Conservation (phyloP, 1,140 invertebrate genomes). For the Cyclargus thomasi region DNA sequence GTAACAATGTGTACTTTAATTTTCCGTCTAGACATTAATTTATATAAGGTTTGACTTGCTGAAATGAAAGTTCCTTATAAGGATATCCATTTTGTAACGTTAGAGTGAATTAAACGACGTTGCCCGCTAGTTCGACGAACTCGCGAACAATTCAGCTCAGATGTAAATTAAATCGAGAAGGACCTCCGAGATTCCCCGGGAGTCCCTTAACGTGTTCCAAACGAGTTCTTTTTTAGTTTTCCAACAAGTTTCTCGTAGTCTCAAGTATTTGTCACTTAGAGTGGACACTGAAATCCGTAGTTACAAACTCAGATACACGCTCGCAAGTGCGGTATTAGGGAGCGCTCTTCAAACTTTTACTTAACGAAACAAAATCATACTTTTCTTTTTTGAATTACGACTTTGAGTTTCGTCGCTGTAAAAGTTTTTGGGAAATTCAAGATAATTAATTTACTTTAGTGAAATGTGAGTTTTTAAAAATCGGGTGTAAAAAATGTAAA, state of each 20-base stretch:
- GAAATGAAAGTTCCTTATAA: slow-evolving; percentile 35
- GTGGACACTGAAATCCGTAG: slow-evolving; percentile 52
- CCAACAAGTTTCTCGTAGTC: slow-evolving; percentile 57
- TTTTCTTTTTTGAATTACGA: neutral
- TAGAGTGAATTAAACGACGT: slow-evolving; percentile 51
- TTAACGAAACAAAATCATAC: slow-evolving; percentile 7
- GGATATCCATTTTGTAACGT: slow-evolving; percentile 51
- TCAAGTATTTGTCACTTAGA: slow-evolving; percentile 57
- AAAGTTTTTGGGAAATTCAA: neutral
- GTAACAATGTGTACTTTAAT: slow-evolving; percentile 28
- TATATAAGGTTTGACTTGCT: slow-evolving; percentile 28
- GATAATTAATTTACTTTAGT: neutral
- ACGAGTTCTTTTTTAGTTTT: slow-evolving; percentile 64
- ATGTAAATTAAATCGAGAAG: slow-evolving; percentile 67
- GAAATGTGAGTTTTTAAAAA: neutral
- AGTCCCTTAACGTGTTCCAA: slow-evolving; percentile 50
- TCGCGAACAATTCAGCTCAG: slow-evolving; percentile 51
- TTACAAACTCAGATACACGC: slow-evolving; percentile 34
- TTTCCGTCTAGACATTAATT: slow-evolving; percentile 38
- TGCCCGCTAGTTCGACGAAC: slow-evolving; percentile 49
- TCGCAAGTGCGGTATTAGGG: slow-evolving; percentile 26
- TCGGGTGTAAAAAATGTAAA: too few species aligned
- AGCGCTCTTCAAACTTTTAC: slow-evolving; percentile 1
- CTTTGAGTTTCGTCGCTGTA: neutral
- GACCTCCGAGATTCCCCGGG: slow-evolving; percentile 30